Percentiles rank a stretch among this genome's conserved stretches.
Conservation (phyloP, 2,888 invertebrate genomes). For the Pocota personata region DNA sequence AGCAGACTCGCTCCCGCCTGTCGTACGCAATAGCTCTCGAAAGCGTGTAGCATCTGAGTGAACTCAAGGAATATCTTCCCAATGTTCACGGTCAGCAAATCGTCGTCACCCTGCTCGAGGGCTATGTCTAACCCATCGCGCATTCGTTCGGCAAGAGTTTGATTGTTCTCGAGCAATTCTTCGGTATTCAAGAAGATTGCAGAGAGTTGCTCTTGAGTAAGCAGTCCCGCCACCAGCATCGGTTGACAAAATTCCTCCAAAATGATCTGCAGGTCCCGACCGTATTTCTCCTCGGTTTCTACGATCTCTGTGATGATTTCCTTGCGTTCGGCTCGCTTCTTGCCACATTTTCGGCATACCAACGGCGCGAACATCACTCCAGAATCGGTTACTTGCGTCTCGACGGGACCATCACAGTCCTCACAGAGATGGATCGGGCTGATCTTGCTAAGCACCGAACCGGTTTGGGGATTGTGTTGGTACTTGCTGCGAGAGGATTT, state of each 20-base stretch:
- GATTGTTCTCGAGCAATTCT: conserved; percentile 94
- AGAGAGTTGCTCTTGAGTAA: conserved; percentile 95
- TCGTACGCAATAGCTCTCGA: conserved; percentile 96
- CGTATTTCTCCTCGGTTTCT: conserved; percentile 98
- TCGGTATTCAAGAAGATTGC: conserved; percentile 97
- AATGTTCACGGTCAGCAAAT: conserved; percentile 93
- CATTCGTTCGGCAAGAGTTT: conserved; percentile 92
- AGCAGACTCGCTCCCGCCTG: conserved; percentile 95
- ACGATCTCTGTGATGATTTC: conserved; percentile 97
- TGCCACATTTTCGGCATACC: conserved; percentile 94
- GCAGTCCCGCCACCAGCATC: conserved; percentile 94
- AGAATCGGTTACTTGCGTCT: conserved; percentile 88
- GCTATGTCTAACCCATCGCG: conserved; percentile 94
- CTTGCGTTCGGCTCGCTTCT: conserved; percentile 94
- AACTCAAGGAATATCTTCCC: conserved; percentile 96
- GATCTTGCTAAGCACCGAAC: conserved; percentile 83
- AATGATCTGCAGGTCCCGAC: conserved; percentile 95
- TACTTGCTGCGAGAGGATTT: conserved; percentile 91
- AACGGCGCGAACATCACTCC: conserved; percentile 90
- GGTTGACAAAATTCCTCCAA: conserved; percentile 96
- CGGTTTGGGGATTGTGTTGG: conserved; percentile 84
- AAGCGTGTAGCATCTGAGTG: conserved; percentile 95
- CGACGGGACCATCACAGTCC: conserved; percentile 93
- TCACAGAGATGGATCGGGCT: conserved; percentile 89
- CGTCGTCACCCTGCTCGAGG: conserved; percentile 91